Conservation (phyloP, 2,113 vertebrate species). For the Salvelinus sp. region DNA sequence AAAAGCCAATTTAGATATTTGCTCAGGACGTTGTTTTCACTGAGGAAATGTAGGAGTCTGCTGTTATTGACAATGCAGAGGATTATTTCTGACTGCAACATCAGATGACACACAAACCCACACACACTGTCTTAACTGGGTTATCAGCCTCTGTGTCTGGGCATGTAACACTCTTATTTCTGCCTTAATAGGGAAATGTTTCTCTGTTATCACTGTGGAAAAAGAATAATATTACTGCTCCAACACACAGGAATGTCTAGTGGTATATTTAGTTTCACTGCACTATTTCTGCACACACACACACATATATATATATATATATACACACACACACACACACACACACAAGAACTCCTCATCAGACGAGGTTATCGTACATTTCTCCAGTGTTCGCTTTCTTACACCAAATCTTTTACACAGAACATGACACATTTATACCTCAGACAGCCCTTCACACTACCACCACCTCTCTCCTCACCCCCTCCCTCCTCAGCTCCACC, state of each 20-base stretch:
- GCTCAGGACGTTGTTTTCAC: no score
- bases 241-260: conserved; percentile 75
- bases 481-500: no score
- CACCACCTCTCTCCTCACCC: no score
- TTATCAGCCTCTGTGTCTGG: no score
- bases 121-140: conserved; percentile 52
- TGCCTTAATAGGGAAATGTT: conserved; percentile 23
- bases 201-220: conserved; percentile 21
- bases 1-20: no score
- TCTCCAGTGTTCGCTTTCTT: neutral
- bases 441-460: neutral
- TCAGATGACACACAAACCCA: conserved; percentile 81
- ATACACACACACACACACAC: conserved; percentile 37
- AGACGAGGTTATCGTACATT: neutral
- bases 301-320: neutral
- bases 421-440: neutral
- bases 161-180: conserved; percentile 66
- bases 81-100: conserved; percentile 70
- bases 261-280: conserved; percentile 66
- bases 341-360: conserved; percentile 2
- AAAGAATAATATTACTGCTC: conserved; percentile 81
- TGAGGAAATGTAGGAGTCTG: no score
- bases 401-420: neutral
- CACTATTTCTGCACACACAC: conserved; percentile 53
- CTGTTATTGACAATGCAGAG: no score